Evolutionary conservation across 2,113 vertebrate species (phyloP).

Genomic region (Macquaria ambigua): DNA sequence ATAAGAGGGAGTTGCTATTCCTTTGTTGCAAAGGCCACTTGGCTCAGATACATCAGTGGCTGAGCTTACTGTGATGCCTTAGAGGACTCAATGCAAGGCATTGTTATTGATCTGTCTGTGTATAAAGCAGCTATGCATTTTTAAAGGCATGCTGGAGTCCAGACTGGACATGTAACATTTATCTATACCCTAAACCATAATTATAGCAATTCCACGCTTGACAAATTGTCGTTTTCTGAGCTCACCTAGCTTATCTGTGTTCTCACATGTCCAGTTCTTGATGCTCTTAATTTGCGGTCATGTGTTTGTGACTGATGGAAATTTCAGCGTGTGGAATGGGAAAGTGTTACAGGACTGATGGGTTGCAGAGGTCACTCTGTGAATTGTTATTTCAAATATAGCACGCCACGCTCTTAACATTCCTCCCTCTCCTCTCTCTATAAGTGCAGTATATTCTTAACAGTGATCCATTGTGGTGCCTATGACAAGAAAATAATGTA

Average conservation of each 20-base stretch:
- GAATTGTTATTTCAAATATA: constrained; percentile 71
- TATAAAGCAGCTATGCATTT: constrained; percentile 77
- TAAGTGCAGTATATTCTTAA: constrained; percentile 75
- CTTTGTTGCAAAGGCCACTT: constrained; percentile 81
- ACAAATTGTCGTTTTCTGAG: constrained; percentile 42
- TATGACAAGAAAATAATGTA: constrained; percentile 84
- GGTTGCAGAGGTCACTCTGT: constrained; percentile 59
- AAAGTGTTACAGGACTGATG: constrained; percentile 40
- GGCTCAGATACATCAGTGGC: constrained; percentile 77
- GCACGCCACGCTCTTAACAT: constrained; percentile 56
- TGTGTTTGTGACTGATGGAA: constrained; percentile 65
- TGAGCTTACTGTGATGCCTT: constrained; percentile 75
- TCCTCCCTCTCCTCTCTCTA: constrained; percentile 58
- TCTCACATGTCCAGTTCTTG: constrained; percentile 44
- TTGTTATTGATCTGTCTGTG: constrained; percentile 83
- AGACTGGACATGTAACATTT: constrained; percentile 71
- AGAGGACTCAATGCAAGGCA: constrained; percentile 69
- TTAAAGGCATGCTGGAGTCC: constrained; percentile 64
- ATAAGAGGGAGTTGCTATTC: constrained; percentile 69
- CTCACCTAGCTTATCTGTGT: constrained; percentile 27
- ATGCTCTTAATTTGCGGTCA: constrained; percentile 61
- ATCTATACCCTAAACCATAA: constrained; percentile 62
- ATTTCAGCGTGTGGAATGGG: constrained; percentile 47
- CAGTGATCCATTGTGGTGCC: constrained; percentile 78
- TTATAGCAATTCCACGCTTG: constrained; percentile 68